Evolutionary conservation across 2,797 vertebrate species (phyloP).

Genomic region (Mareca strepera): DNA sequence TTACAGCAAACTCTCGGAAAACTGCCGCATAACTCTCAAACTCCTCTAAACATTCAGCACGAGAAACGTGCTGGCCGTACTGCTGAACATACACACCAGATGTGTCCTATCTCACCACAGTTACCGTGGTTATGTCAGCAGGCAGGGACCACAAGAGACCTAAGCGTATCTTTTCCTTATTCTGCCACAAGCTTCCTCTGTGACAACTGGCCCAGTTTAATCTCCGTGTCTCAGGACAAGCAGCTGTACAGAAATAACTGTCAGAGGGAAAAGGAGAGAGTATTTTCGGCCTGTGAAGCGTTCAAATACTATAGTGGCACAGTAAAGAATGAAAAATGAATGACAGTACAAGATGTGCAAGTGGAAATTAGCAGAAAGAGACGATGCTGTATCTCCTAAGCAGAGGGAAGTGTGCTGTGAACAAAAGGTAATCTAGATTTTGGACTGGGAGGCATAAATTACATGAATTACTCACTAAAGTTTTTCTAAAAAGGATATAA

Average conservation of each 20-base stretch:
- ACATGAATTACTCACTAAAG: neutral
- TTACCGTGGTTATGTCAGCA: neutral
- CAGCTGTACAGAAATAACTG: constrained; percentile 16
- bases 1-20: neutral
- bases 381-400: neutral
- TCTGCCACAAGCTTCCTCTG: neutral
- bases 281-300: neutral
- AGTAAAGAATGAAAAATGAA: neutral
- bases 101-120: neutral
- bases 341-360: neutral
- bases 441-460: neutral
- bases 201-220: neutral
- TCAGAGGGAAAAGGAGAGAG: neutral
- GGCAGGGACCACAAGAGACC: neutral
- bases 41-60: neutral
- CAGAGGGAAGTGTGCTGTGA: neutral
- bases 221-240: neutral
- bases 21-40: neutral
- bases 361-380: neutral
- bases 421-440: neutral
- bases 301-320: neutral
- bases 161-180: neutral
- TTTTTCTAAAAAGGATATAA: neutral
- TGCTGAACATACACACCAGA: neutral
- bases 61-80: neutral